Percentiles rank a stretch among this genome's conserved stretches.
Conservation (phyloP, 2,797 vertebrate species). For the Onychomys arenicola region DNA sequence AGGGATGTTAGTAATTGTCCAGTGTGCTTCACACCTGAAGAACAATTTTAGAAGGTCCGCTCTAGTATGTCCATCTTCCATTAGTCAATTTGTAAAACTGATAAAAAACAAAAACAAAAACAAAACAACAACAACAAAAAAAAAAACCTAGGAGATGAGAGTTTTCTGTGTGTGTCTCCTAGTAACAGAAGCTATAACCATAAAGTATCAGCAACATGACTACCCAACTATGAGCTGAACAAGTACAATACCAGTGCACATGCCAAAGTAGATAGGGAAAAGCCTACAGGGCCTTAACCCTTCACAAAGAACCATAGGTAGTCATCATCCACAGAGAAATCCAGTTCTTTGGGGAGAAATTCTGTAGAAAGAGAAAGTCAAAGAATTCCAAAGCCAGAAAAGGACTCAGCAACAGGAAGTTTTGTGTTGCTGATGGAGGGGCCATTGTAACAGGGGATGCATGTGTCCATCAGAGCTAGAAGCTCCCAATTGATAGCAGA, state of each 20-base stretch:
- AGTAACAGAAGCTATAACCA: neutral
- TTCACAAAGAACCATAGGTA: neutral
- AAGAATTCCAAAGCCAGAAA: neutral
- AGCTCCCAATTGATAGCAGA: neutral
- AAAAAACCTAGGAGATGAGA: neutral
- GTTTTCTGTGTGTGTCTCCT: neutral
- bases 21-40: too few species aligned
- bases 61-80: neutral
- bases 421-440: neutral
- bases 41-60: neutral
- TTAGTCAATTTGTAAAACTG: neutral
- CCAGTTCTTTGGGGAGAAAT: neutral
- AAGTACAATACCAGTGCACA: neutral
- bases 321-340: neutral
- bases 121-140: too few species aligned
- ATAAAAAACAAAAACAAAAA: neutral
- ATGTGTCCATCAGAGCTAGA: neutral
- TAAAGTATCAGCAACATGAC: neutral
- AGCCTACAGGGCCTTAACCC: too few species aligned
- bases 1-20: neutral
- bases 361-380: neutral
- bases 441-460: neutral
- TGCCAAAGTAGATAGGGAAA: neutral
- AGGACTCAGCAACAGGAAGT: neutral
- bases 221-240: neutral